Conservation (phyloP, 2,113 vertebrate genomes). For the Puffinus mauretanicus region DNA sequence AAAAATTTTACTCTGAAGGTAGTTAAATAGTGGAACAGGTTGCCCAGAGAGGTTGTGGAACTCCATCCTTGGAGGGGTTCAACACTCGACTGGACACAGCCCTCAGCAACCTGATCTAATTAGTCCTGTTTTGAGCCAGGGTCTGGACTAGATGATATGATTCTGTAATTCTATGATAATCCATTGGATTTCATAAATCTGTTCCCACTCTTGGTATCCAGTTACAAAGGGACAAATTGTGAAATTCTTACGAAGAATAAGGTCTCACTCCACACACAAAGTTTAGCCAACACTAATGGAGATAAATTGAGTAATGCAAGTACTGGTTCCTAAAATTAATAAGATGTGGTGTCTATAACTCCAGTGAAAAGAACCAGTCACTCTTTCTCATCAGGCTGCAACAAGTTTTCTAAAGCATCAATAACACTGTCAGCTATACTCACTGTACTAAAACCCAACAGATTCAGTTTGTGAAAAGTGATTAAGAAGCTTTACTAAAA, state of each 20-base stretch:
- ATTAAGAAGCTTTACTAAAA: neutral
- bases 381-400: neutral
- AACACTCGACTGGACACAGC: neutral
- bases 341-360: neutral
- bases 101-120: neutral
- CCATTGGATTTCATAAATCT: neutral
- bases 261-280: neutral
- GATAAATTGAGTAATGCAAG: neutral
- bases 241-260: neutral
- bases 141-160: neutral
- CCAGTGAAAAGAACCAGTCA: neutral
- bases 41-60: neutral
- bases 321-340: neutral
- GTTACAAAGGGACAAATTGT: neutral
- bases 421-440: neutral
- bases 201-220: neutral
- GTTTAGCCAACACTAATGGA: neutral
- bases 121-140: neutral
- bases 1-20: neutral
- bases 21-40: neutral
- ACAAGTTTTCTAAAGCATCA: neutral
- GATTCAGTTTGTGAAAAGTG: neutral
- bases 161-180: neutral
- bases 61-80: neutral
- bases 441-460: neutral